These are phyloP conservation scores for Potamilus streckersoni DNA, from an alignment of 1,140 invertebrate genomes.

Conservation along the genomic window DNA sequence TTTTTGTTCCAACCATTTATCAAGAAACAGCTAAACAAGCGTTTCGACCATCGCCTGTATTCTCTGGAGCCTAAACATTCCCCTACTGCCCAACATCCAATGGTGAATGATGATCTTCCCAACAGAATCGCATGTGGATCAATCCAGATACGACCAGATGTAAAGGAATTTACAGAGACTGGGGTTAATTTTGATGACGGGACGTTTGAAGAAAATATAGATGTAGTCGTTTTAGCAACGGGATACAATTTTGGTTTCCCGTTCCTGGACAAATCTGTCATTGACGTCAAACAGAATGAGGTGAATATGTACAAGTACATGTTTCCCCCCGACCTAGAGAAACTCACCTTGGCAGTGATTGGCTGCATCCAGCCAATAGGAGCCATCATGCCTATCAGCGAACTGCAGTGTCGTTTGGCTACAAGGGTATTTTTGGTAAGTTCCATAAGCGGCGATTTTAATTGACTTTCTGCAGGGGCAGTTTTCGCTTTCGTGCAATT, in stretches of 20 bases:
- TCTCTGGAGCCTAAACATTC: conserved; percentile 68
- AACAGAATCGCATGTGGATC: conserved; percentile 70
- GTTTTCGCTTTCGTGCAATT: background rate
- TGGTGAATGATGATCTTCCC: conserved; percentile 72
- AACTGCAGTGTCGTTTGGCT: conserved; percentile 38
- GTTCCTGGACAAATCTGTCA: conserved; percentile 39
- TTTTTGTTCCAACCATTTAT: conserved; percentile 1
- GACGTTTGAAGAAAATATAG: conserved; percentile 52
- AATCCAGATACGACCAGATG: conserved; percentile 65
- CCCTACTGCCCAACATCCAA: conserved; percentile 69
- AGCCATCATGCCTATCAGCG: conserved; percentile 64
- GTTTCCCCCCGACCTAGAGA: conserved; percentile 63
- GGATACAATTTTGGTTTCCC: conserved; percentile 49
- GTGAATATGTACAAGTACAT: conserved; percentile 69
- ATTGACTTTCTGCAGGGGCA: no score
- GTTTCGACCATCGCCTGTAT: conserved; percentile 69
- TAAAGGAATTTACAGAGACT: conserved; percentile 56
- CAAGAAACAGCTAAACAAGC: conserved; percentile 31
- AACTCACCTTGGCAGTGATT: conserved; percentile 66
- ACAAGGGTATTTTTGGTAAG: conserved; percentile 47
- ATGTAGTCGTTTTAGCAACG: conserved; percentile 51
- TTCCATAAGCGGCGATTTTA: background rate
- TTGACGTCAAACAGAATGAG: conserved; percentile 41
- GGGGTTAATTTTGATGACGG: conserved; percentile 67
- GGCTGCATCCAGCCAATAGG: conserved; percentile 71